Conservation (phyloP, 2,797 vertebrate species). For the Anabas testudineus region DNA sequence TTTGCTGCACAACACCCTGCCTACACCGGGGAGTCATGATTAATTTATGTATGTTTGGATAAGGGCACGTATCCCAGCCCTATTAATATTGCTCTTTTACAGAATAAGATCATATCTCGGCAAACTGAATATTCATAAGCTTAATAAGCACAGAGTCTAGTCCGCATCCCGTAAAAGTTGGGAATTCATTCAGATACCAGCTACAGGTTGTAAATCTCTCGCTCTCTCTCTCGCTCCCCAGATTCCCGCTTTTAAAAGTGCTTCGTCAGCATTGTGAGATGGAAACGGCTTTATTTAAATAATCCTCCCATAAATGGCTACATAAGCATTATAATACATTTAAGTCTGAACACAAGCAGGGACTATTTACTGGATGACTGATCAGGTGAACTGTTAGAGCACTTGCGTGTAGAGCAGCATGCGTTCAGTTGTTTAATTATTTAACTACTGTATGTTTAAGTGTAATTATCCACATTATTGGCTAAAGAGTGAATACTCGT, state of each 20-base stretch:
- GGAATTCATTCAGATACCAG: constrained; percentile 64
- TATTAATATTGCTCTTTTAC: constrained; percentile 81
- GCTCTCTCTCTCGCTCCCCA: constrained; percentile 7
- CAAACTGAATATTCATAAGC: constrained; percentile 76
- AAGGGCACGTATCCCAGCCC: constrained; percentile 71
- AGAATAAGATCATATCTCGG: constrained; percentile 73
- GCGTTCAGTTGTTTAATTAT: constrained; percentile 47
- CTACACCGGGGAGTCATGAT: constrained; percentile 70
- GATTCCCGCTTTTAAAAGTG: constrained; percentile 57
- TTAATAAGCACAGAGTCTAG: constrained; percentile 70
- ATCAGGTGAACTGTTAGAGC: constrained; percentile 38
- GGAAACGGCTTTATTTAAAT: constrained; percentile 60
- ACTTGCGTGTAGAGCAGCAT: constrained; percentile 10
- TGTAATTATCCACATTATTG: constrained; percentile 61
- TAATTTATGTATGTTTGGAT: constrained; percentile 80
- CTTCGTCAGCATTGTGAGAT: constrained; percentile 58
- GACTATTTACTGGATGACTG: constrained; percentile 57
- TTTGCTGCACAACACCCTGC: constrained; percentile 67
- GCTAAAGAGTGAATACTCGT: constrained; percentile 44
- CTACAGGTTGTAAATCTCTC: constrained; percentile 70
- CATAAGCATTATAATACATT: constrained; percentile 54
- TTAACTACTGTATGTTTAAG: constrained; percentile 53
- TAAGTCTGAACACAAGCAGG: constrained; percentile 41
- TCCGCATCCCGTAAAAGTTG: constrained; percentile 54
- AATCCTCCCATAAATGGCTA: constrained; percentile 57